phyloP scores from a whole-genome alignment of 2,797 vertebrate genomes.

The Falco novaeseelandiae region DNA sequence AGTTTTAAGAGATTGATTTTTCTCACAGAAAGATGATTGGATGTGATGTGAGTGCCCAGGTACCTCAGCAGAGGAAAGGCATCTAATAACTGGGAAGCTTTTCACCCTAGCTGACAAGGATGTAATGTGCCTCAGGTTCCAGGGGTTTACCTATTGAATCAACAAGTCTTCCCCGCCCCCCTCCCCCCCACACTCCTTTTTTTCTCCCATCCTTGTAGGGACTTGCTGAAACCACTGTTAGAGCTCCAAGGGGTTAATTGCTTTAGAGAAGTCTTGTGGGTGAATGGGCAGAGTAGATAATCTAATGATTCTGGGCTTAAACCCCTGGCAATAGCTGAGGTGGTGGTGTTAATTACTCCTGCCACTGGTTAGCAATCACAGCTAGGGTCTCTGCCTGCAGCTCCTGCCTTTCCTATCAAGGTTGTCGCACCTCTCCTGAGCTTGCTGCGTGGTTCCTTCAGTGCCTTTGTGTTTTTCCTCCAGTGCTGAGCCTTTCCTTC shows the following conservation, averaged over 20 bases:
- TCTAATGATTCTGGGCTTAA: background rate
- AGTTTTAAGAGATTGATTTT: background rate
- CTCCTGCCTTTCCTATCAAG: background rate
- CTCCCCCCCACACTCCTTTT: too few species aligned
- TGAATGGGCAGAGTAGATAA: background rate
- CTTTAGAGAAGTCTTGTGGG: background rate
- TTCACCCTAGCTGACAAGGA: background rate
- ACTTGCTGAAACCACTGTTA: background rate
- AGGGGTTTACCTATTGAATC: background rate
- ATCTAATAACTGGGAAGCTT: background rate
- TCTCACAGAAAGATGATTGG: background rate
- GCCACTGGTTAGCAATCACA: background rate
- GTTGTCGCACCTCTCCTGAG: background rate
- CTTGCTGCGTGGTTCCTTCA: background rate
- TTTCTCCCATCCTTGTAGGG: background rate
- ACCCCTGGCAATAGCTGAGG: background rate
- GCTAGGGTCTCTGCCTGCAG: background rate
- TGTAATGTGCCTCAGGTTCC: background rate
- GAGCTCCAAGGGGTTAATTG: background rate
- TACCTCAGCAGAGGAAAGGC: background rate
- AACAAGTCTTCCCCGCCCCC: background rate
- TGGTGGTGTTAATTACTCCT: background rate
- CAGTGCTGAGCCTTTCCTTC: background rate
- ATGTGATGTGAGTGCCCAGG: background rate
- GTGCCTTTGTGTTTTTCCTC: background rate